Percentiles rank a stretch among this genome's conserved stretches.
Conservation (phyloP, 1,140 invertebrate genomes). For the Lucilia sericata region DNA sequence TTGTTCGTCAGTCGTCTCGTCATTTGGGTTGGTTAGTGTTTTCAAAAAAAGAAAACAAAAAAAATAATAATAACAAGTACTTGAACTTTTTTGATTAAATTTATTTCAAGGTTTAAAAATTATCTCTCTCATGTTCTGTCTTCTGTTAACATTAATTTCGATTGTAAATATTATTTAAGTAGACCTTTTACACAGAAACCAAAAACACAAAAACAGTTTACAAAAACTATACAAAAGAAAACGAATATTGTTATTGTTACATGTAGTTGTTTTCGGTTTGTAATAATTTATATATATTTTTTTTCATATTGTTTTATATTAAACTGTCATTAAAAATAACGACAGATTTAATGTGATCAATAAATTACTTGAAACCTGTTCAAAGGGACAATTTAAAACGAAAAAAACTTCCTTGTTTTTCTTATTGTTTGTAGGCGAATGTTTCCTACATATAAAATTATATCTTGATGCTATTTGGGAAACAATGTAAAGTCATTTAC, state of each 20-base stretch:
- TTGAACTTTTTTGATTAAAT: conserved; percentile 41
- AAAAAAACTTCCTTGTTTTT: background rate
- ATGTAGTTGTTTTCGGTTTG: too few species aligned
- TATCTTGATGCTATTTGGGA: too few species aligned
- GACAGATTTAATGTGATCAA: background rate
- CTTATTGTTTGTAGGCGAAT: too few species aligned
- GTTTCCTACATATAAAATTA: too few species aligned
- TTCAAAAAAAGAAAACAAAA: background rate
- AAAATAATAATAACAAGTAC: background rate
- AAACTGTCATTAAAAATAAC: background rate
- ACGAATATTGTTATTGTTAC: background rate
- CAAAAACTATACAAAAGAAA: background rate
- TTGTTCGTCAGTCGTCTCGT: background rate
- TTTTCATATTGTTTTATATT: background rate
- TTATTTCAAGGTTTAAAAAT: conserved; percentile 38
- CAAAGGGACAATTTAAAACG: background rate
- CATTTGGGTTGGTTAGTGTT: too few species aligned
- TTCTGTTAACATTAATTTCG: conserved; percentile 8
- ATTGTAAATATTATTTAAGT: conserved; percentile 3
- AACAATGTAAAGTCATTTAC: too few species aligned
- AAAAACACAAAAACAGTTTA: background rate
- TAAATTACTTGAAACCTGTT: background rate
- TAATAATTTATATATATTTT: background rate
- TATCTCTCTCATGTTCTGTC: background rate
- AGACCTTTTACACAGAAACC: background rate